These are phyloP conservation scores for Liasis olivaceus DNA, from an alignment of 2,797 vertebrate species.

Conservation along the genomic window DNA sequence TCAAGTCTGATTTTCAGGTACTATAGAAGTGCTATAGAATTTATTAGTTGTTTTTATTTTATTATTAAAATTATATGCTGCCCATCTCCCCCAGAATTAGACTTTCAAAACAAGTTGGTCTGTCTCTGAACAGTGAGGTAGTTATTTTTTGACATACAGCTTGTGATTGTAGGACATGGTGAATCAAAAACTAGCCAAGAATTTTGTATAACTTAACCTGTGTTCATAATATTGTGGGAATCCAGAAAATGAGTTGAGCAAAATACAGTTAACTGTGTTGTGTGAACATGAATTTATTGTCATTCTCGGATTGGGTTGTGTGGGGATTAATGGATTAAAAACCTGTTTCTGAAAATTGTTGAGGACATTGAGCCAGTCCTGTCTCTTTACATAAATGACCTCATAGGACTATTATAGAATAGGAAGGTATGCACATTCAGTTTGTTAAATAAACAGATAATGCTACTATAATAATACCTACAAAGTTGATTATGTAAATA, in stretches of 20 bases:
- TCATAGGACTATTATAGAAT: not conserved
- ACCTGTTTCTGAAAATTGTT: not conserved
- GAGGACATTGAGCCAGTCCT: not conserved
- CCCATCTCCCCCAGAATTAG: no score
- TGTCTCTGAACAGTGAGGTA: not conserved
- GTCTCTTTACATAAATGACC: not conserved
- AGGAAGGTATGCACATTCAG: not conserved
- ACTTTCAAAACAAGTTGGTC: not conserved
- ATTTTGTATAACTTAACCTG: not conserved
- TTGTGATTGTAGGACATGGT: not conserved
- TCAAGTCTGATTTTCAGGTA: not conserved
- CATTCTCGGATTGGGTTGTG: not conserved
- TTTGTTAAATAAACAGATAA: not conserved
- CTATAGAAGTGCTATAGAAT: not conserved
- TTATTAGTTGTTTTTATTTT: no score
- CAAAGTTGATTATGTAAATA: not conserved
- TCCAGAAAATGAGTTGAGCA: not conserved
- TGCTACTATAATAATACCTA: not conserved
- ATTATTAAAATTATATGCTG: no score
- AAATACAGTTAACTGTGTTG: not conserved
- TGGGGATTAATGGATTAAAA: not conserved
- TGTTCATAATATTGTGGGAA: not conserved
- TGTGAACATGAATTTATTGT: not conserved
- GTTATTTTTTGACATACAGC: not conserved
- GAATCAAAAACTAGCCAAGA: not conserved